phyloP scores from a whole-genome alignment of 1,140 invertebrate species.

The Drosophila takahashii region DNA sequence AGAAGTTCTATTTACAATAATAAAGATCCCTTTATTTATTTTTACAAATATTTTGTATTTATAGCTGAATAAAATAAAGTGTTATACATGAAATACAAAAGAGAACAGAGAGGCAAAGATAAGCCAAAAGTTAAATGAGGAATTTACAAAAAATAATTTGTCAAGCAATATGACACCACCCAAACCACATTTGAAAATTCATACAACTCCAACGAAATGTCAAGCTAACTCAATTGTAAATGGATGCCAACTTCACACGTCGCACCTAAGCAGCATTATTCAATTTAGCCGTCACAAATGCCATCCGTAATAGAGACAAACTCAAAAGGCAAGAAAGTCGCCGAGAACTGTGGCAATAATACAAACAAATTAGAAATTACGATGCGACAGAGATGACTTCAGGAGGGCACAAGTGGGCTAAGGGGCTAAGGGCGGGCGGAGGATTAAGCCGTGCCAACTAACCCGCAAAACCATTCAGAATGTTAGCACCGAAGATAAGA shows the following conservation, averaged over 20 bases:
- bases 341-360: slow-evolving; percentile 47
- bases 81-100: slow-evolving; percentile 13
- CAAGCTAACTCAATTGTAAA: slow-evolving; percentile 14
- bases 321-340: slow-evolving; percentile 42
- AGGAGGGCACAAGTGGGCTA: not conserved
- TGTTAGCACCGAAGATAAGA: slow-evolving; percentile 70
- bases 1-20: no score
- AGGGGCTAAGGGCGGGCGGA: not conserved
- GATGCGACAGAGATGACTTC: slow-evolving; percentile 25
- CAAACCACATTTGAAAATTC: slow-evolving; percentile 1
- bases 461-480: slow-evolving; percentile 54
- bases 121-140: not conserved
- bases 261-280: slow-evolving; percentile 49
- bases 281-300: slow-evolving; percentile 48
- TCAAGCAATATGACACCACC: not conserved
- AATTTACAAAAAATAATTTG: slow-evolving; percentile 4
- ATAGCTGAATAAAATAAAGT: not conserved
- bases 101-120: not conserved
- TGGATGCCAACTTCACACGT: slow-evolving; percentile 12
- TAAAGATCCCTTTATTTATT: not conserved
- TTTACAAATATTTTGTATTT: not conserved
- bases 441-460: slow-evolving; percentile 26
- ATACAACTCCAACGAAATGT: not conserved
- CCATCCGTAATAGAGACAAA: slow-evolving; percentile 48
- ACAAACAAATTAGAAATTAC: slow-evolving; percentile 74